Evolutionary conservation across 2,797 vertebrate species (phyloP), one percentile per base, ranked within the genome.

Genomic region (Hoplostethus mediterraneus): DNA sequence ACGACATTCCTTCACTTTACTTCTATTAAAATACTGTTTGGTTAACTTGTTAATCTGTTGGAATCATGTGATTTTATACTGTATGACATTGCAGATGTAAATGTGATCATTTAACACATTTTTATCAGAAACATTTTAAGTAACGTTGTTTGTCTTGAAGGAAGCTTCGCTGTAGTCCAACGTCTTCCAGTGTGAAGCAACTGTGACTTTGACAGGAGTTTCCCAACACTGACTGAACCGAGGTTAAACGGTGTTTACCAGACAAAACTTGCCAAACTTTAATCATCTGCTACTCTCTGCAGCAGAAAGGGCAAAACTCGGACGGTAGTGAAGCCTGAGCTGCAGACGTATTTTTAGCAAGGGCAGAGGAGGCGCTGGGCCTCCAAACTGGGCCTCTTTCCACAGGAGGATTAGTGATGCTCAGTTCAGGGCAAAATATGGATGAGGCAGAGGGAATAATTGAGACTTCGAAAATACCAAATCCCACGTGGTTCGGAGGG

Each of bases 331-430:
- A 49, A 61, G 45, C 25, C 52, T 77, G 56, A 55, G 67, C 66
- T 72, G 13, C 33, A 31, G 40, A 28, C 25, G 59, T 78, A 78
- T 78, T 67, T 72, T 57, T 78, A 72, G 69, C 68, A 55, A 61
- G 52, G 75, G 21, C 21, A 21, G 33, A 67, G 28, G 44, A 59
- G 75, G 69, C 68, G 62, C 68, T 49, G 25, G 51, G 57, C 52
- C 10, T 21, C 33, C 63, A 73, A 78, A 78, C 71, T 78, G 75
- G 75, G 75, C 75, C 69, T 78, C 67, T 51, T 67, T 65, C 31
- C 75, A 78, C 69, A 53, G 40, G 75, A 67, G 75, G 75, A 67
- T 78, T 78, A 67, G 59, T 21, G 21, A 21, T 21, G 21, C 21
- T 21, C 21, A 21, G 21, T 21, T 21, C 21, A 21, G 21, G 21